A percentile compares a stretch with the other conserved stretches of the same genome.
phyloP scores from a whole-genome alignment of 2,888 invertebrate genomes.

The Drosophila colorata region DNA sequence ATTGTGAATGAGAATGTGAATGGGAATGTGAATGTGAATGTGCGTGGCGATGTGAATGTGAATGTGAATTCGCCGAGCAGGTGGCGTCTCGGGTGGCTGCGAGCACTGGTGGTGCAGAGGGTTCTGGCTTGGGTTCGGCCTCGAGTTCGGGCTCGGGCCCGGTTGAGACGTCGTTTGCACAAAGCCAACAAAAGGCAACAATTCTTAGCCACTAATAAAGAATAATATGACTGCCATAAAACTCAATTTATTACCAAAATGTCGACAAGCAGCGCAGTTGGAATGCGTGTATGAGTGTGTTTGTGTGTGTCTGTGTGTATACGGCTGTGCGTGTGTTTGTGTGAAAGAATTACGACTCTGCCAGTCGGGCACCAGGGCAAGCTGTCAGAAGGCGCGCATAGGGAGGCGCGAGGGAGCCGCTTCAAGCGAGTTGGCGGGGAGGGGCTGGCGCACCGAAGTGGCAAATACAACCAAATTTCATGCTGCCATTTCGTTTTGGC shows the following conservation, averaged over 20 bases:
- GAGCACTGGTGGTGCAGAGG: not conserved
- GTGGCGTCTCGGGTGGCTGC: slow-evolving; percentile 27
- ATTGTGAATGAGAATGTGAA: slow-evolving; percentile 26
- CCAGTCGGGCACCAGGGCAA: slow-evolving; percentile 59
- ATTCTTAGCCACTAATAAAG: slow-evolving; percentile 80
- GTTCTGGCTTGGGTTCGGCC: not conserved
- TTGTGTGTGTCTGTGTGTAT: slow-evolving; percentile 32
- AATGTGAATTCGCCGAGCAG: slow-evolving; percentile 29
- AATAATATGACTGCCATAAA: slow-evolving; percentile 80
- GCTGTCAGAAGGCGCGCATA: slow-evolving; percentile 26
- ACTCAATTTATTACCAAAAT: slow-evolving; percentile 80
- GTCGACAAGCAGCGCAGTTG: slow-evolving; percentile 71
- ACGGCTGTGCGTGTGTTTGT: slow-evolving; percentile 37
- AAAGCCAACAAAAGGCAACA: slow-evolving; percentile 81
- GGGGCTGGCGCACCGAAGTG: slow-evolving; percentile 40
- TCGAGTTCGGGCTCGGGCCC: slow-evolving; percentile 6
- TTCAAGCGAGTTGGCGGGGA: slow-evolving; percentile 2
- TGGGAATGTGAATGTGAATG: slow-evolving; percentile 23
- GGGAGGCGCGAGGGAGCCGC: not conserved
- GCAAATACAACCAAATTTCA: slow-evolving; percentile 63
- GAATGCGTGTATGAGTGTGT: slow-evolving; percentile 17
- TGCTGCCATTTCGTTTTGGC: slow-evolving; percentile 74
- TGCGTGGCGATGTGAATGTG: slow-evolving; percentile 2
- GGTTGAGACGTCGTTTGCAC: slow-evolving; percentile 70
- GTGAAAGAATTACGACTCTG: slow-evolving; percentile 67